These are phyloP conservation scores for Catalaphyllia jardinei DNA, from an alignment of 64 coral and sea anemone species.

Conservation along the genomic window DNA sequence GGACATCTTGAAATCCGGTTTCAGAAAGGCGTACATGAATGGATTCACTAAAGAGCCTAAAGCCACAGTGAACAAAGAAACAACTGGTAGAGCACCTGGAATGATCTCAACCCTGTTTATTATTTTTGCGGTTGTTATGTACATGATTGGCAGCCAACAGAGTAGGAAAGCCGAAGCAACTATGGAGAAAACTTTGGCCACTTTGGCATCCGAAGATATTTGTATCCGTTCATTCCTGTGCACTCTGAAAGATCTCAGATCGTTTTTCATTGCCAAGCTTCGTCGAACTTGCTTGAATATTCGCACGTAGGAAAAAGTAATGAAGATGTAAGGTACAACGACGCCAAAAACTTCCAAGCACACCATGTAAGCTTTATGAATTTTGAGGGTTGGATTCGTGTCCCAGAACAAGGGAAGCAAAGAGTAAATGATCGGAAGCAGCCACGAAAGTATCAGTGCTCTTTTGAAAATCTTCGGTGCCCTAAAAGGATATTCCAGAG, in stretches of 20 bases:
- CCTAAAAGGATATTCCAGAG: conserved; percentile 34
- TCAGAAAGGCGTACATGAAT: conserved; percentile 69
- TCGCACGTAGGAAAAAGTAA: conserved; percentile 44
- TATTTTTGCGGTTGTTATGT: conserved; percentile 64
- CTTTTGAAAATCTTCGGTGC: conserved; percentile 30
- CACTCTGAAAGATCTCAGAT: not conserved
- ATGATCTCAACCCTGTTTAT: conserved; percentile 15
- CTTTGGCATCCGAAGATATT: conserved; percentile 28
- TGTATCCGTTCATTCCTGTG: conserved; percentile 20
- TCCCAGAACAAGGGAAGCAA: conserved; percentile 57
- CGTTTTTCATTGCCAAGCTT: conserved; percentile 19
- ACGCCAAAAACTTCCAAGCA: conserved; percentile 52
- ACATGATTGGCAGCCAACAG: conserved; percentile 64
- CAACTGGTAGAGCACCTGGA: conserved; percentile 27
- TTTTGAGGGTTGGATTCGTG: conserved; percentile 21
- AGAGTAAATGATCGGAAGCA: conserved; percentile 22
- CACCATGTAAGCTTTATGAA: conserved; percentile 68
- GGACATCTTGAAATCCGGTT: conserved; percentile 63
- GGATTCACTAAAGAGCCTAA: conserved; percentile 68
- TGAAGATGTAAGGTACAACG: conserved; percentile 49
- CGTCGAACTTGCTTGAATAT: conserved; percentile 46
- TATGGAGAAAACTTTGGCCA: conserved; percentile 50
- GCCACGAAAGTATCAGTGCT: conserved; percentile 41
- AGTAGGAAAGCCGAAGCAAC: conserved; percentile 50
- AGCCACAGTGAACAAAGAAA: conserved; percentile 60